Evolutionary conservation across 2,113 vertebrate species (phyloP).

Genomic region (rat (Rattus norvegicus)): DNA sequence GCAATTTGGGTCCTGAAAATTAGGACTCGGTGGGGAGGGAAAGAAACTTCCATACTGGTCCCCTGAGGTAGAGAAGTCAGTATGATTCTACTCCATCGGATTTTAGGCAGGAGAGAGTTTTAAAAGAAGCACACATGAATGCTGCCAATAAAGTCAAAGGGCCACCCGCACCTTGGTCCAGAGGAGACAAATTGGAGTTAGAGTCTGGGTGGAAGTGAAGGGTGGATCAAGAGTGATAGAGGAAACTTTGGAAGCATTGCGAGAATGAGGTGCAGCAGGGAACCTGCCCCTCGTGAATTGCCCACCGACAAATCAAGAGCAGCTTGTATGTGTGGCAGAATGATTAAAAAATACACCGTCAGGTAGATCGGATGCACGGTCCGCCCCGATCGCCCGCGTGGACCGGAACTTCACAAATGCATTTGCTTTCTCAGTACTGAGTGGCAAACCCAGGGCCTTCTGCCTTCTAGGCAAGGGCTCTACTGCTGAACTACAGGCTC

Average conservation of each 20-base stretch:
- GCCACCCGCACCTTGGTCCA: not conserved
- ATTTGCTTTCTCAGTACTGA: not conserved
- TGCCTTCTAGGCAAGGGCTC: not conserved
- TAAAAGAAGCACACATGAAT: not conserved
- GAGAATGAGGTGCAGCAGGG: not conserved
- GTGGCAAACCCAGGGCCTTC: no score
- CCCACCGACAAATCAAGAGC: not conserved
- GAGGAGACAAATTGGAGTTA: not conserved
- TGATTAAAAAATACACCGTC: not conserved
- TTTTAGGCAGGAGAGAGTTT: not conserved
- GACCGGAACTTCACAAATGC: not conserved
- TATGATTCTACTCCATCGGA: not conserved
- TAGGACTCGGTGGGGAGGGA: not conserved
- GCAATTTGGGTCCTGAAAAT: not conserved
- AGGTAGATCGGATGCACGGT: not conserved
- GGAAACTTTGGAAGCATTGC: not conserved
- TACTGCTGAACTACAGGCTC: not conserved
- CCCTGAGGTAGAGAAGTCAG: not conserved
- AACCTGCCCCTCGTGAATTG: not conserved
- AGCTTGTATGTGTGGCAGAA: not conserved
- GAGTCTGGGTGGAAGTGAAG: not conserved
- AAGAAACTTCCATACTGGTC: not conserved
- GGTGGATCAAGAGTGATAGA: not conserved
- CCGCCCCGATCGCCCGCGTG: no score
- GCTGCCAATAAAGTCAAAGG: not conserved